Evolutionary conservation across 2,888 invertebrate genomes (phyloP).

Genomic region (Limnephilus lunatus): DNA sequence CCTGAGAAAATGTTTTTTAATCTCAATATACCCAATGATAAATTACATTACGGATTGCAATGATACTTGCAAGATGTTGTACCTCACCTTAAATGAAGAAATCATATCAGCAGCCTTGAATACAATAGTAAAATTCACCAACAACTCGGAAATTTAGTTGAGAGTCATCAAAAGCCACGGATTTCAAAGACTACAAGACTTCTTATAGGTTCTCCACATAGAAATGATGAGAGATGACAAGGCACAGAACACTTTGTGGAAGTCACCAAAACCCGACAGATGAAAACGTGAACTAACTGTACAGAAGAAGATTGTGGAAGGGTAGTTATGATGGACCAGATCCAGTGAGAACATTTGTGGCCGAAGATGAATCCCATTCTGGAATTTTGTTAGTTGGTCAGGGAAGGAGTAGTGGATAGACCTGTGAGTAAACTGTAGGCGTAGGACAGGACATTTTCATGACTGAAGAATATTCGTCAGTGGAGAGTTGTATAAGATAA

Average conservation of each 20-base stretch:
- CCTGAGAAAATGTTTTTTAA: background rate
- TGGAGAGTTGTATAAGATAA: background rate
- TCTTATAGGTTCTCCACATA: too few species aligned
- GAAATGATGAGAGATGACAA: background rate
- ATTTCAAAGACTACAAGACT: too few species aligned
- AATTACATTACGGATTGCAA: background rate
- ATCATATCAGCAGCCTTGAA: background rate
- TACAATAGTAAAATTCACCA: background rate
- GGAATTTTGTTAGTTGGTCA: background rate
- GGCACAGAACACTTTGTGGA: too few species aligned
- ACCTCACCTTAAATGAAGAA: background rate
- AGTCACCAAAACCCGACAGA: too few species aligned
- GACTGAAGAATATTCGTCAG: too few species aligned
- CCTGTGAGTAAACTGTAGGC: too few species aligned
- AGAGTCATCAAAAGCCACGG: background rate
- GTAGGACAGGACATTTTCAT: background rate
- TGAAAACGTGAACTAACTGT: too few species aligned
- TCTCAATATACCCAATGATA: background rate
- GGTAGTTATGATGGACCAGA: too few species aligned
- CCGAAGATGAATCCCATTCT: too few species aligned
- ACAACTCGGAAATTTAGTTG: background rate
- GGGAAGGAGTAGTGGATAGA: background rate
- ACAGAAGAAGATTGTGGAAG: too few species aligned
- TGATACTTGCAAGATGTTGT: background rate
- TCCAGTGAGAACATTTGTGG: too few species aligned